Conservation (phyloP, 30 jellyfish, hydroid and myxozoan species). For the Catostylus mosaicus region DNA sequence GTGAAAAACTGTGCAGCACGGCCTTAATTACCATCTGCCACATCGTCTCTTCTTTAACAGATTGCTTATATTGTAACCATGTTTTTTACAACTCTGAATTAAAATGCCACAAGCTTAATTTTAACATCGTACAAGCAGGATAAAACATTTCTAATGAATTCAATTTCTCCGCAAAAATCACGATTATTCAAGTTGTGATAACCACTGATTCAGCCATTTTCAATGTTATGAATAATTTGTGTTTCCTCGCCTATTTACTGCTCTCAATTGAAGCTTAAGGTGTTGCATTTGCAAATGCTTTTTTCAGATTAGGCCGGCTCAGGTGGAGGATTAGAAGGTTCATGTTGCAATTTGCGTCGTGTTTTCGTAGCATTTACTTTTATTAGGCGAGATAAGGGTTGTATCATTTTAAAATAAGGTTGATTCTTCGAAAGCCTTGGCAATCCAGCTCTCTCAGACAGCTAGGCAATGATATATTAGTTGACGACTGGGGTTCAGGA, state of each 20-base stretch:
- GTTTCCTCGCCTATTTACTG: not conserved
- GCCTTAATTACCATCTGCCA: not conserved
- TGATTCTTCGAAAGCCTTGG: no score
- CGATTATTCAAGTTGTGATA: not conserved
- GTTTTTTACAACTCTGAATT: not conserved
- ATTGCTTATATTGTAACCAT: not conserved
- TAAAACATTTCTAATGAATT: not conserved
- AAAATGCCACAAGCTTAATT: slow-evolving; percentile 20
- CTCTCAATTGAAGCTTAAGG: not conserved
- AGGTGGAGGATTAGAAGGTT: not conserved
- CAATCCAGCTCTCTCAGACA: no score
- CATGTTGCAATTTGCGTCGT: not conserved
- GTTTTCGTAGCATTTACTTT: not conserved
- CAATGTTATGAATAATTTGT: slow-evolving; percentile 8
- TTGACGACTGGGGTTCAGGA: no score
- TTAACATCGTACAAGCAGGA: not conserved
- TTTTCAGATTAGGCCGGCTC: not conserved
- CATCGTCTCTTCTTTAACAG: not conserved
- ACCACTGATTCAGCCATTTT: slow-evolving; percentile 19
- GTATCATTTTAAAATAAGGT: no score
- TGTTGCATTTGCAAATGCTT: not conserved
- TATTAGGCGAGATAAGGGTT: no score
- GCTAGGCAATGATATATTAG: no score
- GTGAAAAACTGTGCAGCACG: no score
- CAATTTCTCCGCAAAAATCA: not conserved